Evolutionary conservation across 2,113 vertebrate species (phyloP).

Genomic region (Picathartes gymnocephalus): DNA sequence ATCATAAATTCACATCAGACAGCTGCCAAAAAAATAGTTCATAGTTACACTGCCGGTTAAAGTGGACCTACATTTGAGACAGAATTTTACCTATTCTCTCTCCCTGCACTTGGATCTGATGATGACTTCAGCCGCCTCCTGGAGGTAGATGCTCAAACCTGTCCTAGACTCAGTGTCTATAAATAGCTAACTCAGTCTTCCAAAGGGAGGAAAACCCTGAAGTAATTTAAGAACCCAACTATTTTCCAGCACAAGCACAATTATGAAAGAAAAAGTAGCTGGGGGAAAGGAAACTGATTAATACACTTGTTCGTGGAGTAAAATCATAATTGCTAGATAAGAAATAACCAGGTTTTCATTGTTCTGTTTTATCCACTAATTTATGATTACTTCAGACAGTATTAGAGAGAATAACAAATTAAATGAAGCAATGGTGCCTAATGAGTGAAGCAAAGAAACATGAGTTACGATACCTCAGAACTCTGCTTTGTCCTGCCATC

Average conservation of each 20-base stretch:
- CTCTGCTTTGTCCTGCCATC: not conserved
- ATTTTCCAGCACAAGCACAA: not conserved
- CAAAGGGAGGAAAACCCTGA: not conserved
- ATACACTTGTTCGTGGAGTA: not conserved
- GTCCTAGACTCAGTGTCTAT: not conserved
- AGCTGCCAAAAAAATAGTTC: not conserved
- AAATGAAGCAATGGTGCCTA: conserved; percentile 7
- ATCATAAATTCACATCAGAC: not conserved
- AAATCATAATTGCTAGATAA: conserved; percentile 48
- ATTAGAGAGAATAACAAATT: conserved; percentile 15
- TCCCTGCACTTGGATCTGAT: not conserved
- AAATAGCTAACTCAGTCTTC: conserved; percentile 8
- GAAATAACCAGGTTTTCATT: conserved; percentile 42
- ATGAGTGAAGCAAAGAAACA: not conserved
- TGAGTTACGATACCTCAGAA: not conserved
- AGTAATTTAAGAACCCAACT: conserved; percentile 21
- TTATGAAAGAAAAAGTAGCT: conserved; percentile 27
- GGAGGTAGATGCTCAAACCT: not conserved
- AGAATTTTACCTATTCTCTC: not conserved
- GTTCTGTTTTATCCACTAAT: conserved; percentile 33
- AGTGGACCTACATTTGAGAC: not conserved
- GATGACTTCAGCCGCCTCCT: not conserved
- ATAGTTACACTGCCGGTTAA: not conserved
- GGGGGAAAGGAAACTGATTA: conserved; percentile 39
- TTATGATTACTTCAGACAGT: conserved; percentile 25